Evolutionary conservation across 2,888 invertebrate genomes (phyloP), one percentile per base, ranked within the genome.

Genomic region (Dastarcus helophoroides): DNA sequence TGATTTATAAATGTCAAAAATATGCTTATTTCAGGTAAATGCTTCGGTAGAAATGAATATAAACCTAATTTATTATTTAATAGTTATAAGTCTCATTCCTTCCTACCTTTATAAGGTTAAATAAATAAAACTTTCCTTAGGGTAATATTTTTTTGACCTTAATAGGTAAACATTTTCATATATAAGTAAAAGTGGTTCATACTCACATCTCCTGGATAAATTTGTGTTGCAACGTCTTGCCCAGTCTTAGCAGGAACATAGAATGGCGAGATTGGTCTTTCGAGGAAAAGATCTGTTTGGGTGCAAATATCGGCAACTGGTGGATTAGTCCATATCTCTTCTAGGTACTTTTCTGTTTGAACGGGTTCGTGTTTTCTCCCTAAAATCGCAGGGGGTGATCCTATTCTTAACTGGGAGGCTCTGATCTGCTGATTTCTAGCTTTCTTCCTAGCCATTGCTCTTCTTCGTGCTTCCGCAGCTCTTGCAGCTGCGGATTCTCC

Each of bases 271-370:
- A 77, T 71, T 3, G 89, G 86, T 44, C 83, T 70, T 59, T 90
- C 86, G 38, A 80, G 63, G 64, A 84, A 84, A 46, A 83, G 71
- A 61, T 93, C 91, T 13, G 93, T 91, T 38, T 62, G 62, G 31
- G 84, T 82, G 46, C 79, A 79, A 29, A 75, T 77, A 49, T 86
- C 81, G 39, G 70, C 68, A 54, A 84, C 84, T 10, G 71, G 73
- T 26, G 84, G 84, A 47, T 76, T 76, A 44, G 79, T 78, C 51
- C 73, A 76, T 29, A 81, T 58, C 67, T 93, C 90, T 60, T 91
- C 90, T 33, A 93, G 70, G 56, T 82, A 90, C 48, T 76, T 67
- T 42, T 93, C 91, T 2, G 93, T 93, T 68, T 94, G 93, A 24
- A 91, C 75, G 38, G 79, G 78, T 48, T 82, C 85, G 64, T 90